phyloP scores from a whole-genome alignment of 2,888 invertebrate species.

The Zele albiditarsus region DNA sequence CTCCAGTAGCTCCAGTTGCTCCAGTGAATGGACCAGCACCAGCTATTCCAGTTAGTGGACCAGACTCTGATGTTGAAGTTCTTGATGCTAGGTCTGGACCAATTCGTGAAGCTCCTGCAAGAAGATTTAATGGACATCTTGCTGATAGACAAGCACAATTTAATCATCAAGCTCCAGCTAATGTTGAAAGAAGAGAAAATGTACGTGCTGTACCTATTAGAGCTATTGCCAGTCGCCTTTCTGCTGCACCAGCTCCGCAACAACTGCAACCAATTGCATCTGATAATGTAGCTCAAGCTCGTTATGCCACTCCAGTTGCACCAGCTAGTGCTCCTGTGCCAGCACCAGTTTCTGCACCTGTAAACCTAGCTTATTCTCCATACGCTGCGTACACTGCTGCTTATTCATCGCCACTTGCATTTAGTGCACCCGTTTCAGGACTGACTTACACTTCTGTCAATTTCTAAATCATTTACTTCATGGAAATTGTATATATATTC shows the following conservation, averaged over 20 bases:
- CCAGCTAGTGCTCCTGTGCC: constrained; percentile 53
- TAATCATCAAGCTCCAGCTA: constrained; percentile 24
- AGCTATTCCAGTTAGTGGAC: constrained; percentile 53
- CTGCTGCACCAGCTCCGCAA: constrained; percentile 28
- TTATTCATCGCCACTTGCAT: constrained; percentile 66
- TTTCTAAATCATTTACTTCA: constrained; percentile 34
- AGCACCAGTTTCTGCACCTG: constrained; percentile 43
- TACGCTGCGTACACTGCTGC: constrained; percentile 62
- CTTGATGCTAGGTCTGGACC: constrained; percentile 65
- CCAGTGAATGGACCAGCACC: constrained; percentile 53
- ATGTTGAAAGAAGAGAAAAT: constrained; percentile 35
- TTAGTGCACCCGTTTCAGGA: constrained; percentile 60
- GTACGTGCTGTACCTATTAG: constrained; percentile 28
- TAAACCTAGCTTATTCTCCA: constrained; percentile 56
- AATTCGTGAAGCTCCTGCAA: constrained; percentile 35
- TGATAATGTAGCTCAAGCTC: constrained; percentile 69
- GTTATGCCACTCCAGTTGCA: constrained; percentile 67
- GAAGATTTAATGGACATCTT: constrained; percentile 35
- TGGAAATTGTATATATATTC: constrained; percentile 21
- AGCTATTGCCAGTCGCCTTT: constrained; percentile 32
- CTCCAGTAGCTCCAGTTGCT: constrained; percentile 52
- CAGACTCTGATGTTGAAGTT: constrained; percentile 69
- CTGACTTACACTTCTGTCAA: constrained; percentile 61
- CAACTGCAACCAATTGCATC: constrained; percentile 71
- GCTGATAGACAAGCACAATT: constrained; percentile 35